Percentiles rank a stretch among this genome's conserved stretches.
These are phyloP conservation scores for Danio aesculapii DNA, from an alignment of 2,797 vertebrate genomes.

Conservation along the genomic window DNA sequence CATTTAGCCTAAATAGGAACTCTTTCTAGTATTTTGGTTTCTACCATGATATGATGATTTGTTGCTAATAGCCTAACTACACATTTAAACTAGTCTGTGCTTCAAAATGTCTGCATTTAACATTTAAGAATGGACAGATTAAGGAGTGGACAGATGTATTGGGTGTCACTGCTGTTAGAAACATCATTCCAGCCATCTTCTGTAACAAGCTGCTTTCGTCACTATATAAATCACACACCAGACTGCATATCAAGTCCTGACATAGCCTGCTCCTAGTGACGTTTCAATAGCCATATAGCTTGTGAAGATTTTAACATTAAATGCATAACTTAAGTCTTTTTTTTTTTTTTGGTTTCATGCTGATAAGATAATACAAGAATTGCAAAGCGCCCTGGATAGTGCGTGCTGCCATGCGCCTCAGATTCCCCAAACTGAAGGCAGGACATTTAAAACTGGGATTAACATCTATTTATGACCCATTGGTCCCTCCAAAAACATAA, in stretches of 20 bases:
- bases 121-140: not conserved
- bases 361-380: slow-evolving; percentile 9
- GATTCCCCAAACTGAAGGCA: not conserved
- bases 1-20: not conserved
- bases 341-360: not conserved
- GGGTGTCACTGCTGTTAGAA: not conserved
- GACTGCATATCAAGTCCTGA: not conserved
- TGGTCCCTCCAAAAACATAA: too few relatives aligned
- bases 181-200: not conserved
- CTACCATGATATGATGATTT: not conserved
- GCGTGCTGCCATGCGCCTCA: not conserved
- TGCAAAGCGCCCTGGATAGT: not conserved
- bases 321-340: not conserved
- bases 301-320: not conserved
- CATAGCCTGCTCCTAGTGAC: too few relatives aligned
- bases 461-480: not conserved
- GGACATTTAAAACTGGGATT: not conserved
- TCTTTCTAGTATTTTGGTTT: not conserved
- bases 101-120: not conserved
- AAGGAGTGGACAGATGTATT: not conserved
- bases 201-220: not conserved
- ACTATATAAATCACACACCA: not conserved
- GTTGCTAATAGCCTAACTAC: too few relatives aligned
- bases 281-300: not conserved
- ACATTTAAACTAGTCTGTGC: not conserved